phyloP scores from a whole-genome alignment of 2,888 invertebrate genomes.

The Xestia xanthographa region DNA sequence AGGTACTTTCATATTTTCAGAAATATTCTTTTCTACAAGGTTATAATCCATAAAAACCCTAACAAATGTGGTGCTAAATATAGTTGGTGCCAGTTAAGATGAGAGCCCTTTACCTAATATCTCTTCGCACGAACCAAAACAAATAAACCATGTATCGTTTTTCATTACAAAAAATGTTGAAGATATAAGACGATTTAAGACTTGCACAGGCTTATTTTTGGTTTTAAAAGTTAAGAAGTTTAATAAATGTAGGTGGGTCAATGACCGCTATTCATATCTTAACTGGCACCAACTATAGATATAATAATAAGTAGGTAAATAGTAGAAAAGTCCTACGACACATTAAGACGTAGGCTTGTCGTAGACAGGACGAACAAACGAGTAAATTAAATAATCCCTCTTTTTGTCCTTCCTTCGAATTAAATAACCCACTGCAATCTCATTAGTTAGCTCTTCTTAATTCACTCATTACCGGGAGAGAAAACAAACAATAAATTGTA shows the following conservation, averaged over 20 bases:
- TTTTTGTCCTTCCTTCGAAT: slow-evolving; percentile 28
- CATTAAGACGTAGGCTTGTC: not conserved
- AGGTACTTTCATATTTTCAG: not conserved
- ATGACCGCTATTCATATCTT: no score
- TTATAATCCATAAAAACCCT: not conserved
- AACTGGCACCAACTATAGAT: no score
- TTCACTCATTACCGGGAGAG: slow-evolving; percentile 44
- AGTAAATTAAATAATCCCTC: slow-evolving; percentile 6
- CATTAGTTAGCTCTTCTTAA: slow-evolving; percentile 38
- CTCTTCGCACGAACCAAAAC: no score
- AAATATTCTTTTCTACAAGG: not conserved
- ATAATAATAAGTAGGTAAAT: not conserved
- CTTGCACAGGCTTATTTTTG: no score
- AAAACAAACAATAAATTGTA: slow-evolving; percentile 36
- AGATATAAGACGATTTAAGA: no score
- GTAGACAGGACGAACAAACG: not conserved
- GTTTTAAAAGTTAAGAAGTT: no score
- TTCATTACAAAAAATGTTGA: no score
- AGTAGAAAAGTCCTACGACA: not conserved
- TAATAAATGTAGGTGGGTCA: no score
- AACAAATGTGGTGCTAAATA: not conserved
- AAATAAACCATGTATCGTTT: no score
- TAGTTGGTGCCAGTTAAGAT: no score
- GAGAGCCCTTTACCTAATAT: no score
- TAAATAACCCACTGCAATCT: slow-evolving; percentile 42